A percentile compares a stretch with the other conserved stretches of the same genome.
Evolutionary conservation across 1,140 invertebrate genomes (phyloP).

Genomic region (Ips typographus): DNA sequence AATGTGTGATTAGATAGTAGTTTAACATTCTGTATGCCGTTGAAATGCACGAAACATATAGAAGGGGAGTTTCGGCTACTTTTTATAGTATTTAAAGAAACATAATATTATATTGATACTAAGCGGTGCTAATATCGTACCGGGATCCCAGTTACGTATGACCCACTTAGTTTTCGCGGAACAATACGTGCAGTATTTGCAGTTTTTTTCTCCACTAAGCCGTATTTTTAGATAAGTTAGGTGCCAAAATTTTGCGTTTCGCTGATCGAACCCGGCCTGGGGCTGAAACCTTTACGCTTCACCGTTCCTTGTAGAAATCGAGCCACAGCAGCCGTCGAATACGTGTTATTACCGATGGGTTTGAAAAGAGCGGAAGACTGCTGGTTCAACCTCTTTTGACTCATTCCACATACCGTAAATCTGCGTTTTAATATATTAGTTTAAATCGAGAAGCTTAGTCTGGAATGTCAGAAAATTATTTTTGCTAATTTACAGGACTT

Average conservation of each 20-base stretch:
- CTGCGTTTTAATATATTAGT: too few relatives aligned
- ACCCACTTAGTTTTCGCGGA: conserved; percentile 18
- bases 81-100: conserved; percentile 43
- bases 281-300: too few relatives aligned
- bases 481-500: too few relatives aligned
- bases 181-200: conserved; percentile 16
- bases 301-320: too few relatives aligned
- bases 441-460: too few relatives aligned
- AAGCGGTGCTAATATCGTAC: conserved; percentile 37
- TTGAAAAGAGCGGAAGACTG: too few relatives aligned
- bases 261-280: background rate
- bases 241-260: conserved; percentile 20
- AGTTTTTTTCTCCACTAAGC: background rate
- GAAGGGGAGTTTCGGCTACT: conserved; percentile 57
- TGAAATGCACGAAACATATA: conserved; percentile 70
- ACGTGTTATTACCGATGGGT: too few relatives aligned
- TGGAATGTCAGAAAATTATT: too few relatives aligned
- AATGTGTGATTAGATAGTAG: conserved; percentile 40
- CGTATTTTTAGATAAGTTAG: conserved; percentile 9
- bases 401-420: too few relatives aligned
- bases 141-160: conserved; percentile 25
- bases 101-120: conserved; percentile 40
- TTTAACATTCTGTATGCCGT: conserved; percentile 58
- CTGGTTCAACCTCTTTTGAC: too few relatives aligned
- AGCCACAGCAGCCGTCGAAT: too few relatives aligned